Base-by-base conservation (phyloP, 2,797 vertebrate genomes). In the Hydrophis major region DNA sequence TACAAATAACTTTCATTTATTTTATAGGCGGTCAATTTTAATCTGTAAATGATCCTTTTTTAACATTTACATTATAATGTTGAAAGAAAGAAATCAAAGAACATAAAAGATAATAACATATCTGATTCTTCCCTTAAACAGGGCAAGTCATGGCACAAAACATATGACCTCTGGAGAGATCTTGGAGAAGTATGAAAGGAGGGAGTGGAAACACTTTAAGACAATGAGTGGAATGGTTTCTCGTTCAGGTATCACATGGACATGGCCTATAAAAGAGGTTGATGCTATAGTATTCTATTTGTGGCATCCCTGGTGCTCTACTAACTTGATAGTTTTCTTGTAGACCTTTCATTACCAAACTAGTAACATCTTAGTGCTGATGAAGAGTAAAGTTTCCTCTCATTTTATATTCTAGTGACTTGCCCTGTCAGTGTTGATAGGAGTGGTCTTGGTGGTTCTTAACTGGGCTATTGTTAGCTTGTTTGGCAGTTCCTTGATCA, bases 131-230 rank as follows among this genome's bases (percentile, higher is more conserved):
- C 90, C 66, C 2, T 94, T 0, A 0, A 93, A 93, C 59, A 99
- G 99, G 95, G 99, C 99, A 11, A 99, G 99, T 94, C 99, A 99
- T 90, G 99, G 99, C 93, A 98, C 98, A 42, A 98, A 96, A 95
- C 97, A 98, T 94, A 98, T 99, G 96, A 98, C 98, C 94, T 88
- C 96, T 0, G 98, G 99, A 93, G 98, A 98, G 8, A 96, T 99
- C 95, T 96, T 98, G 69, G 98, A 98, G 94, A 97, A 96, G 11
- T 99, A 98, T 56, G 98, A 98, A 95, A 98, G 98, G 60, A 98
- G 96, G 95, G 98, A 99, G 83, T 99, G 99, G 99, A 99, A 98
- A 89, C 98, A 99, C 97, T 99, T 99, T 94, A 96, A 98, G 95
- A 98, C 98, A 88, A 98, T 99, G 95, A 97, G 97, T 83, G 98